phyloP scores from a whole-genome alignment of 2,113 vertebrate genomes.

The Cercocebus atys region DNA sequence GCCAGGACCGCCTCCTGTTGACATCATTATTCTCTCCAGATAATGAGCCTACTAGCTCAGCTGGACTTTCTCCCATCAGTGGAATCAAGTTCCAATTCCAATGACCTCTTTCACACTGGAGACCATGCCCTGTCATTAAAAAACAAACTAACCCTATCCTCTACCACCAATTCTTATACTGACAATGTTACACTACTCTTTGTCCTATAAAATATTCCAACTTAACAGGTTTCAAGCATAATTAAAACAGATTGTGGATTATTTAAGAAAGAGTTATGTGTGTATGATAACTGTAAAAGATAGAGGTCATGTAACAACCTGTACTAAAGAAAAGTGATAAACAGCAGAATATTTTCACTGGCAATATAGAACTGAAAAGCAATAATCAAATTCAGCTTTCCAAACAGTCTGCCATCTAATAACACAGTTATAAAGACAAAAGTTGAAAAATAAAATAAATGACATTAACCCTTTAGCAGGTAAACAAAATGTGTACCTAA shows the following conservation, averaged over 20 bases:
- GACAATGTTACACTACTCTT: background rate
- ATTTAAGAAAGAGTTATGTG: background rate
- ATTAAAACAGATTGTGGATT: background rate
- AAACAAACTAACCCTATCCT: background rate
- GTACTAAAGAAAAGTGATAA: constrained; percentile 41
- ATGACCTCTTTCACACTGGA: background rate
- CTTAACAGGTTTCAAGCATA: constrained; percentile 21
- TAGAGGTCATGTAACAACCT: background rate
- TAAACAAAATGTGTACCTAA: constrained; percentile 17
- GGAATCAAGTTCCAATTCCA: background rate
- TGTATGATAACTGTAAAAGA: background rate
- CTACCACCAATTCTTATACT: background rate
- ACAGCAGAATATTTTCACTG: background rate
- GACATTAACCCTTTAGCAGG: background rate
- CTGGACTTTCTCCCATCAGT: background rate
- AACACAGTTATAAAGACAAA: constrained; percentile 7
- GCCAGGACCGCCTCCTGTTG: background rate
- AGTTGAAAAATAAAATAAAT: constrained; percentile 15
- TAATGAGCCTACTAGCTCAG: background rate
- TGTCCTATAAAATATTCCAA: background rate
- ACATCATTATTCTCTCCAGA: background rate
- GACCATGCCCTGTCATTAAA: background rate
- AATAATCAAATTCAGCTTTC: background rate
- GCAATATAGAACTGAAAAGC: background rate
- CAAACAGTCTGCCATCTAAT: background rate